Percentiles rank a stretch among this genome's conserved stretches.
phyloP scores from a whole-genome alignment of 2,888 invertebrate genomes.

The Euplexia lucipara region DNA sequence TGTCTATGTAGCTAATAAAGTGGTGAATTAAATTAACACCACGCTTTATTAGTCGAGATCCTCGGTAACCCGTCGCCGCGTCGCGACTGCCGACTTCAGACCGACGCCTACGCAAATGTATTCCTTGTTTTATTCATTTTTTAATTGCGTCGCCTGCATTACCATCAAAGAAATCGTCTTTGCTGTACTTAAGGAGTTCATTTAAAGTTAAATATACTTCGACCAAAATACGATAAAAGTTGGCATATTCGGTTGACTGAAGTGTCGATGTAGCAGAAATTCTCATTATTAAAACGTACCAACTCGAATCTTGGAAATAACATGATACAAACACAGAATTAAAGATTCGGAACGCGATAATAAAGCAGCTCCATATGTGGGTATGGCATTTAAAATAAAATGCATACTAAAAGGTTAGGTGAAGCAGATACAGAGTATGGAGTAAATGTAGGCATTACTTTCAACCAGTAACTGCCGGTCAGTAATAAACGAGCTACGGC shows the following conservation, averaged over 20 bases:
- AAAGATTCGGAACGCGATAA: conserved; percentile 69
- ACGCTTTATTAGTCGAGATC: conserved; percentile 44
- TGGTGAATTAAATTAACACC: conserved; percentile 46
- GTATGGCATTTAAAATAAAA: conserved; percentile 62
- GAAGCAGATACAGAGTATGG: conserved; percentile 59
- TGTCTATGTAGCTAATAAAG: conserved; percentile 28
- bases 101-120: conserved; percentile 79
- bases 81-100: conserved; percentile 54
- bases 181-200: conserved; percentile 37
- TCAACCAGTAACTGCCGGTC: conserved; percentile 58
- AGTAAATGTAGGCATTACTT: conserved; percentile 61
- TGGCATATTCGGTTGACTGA: conserved; percentile 34
- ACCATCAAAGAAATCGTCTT: conserved; percentile 46
- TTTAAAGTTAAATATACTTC: conserved; percentile 40
- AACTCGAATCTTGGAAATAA: conserved; percentile 43
- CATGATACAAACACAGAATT: conserved; percentile 55
- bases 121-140: conserved; percentile 80
- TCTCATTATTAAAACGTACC: conserved; percentile 43
- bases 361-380: conserved; percentile 59
- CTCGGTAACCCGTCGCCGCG: conserved; percentile 52
- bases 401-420: conserved; percentile 63
- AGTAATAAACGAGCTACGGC: conserved; percentile 61
- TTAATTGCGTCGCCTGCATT: conserved; percentile 86
- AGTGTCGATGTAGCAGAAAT: conserved; percentile 42
- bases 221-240: conserved; percentile 37